phyloP scores from a whole-genome alignment of 2,113 vertebrate species.

The Onychostoma macrolepis region DNA sequence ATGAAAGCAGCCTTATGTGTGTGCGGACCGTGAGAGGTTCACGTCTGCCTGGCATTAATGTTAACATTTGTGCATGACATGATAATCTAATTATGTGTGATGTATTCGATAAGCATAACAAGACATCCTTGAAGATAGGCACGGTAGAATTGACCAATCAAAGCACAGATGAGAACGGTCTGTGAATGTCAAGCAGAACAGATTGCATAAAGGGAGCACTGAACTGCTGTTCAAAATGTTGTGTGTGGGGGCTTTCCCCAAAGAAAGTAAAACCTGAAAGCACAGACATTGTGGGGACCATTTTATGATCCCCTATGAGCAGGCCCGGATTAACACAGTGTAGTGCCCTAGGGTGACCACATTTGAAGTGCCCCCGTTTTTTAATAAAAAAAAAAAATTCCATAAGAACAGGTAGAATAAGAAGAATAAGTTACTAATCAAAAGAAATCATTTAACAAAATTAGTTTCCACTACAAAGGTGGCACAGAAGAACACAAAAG shows the following conservation, averaged over 20 bases:
- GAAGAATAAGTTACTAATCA: no score
- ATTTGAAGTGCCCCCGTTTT: no score
- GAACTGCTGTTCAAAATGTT: not conserved
- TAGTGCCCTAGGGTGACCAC: no score
- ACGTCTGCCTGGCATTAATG: slow-evolving; percentile 6
- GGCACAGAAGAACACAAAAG: no score
- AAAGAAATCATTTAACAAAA: no score
- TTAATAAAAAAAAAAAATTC: no score
- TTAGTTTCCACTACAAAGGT: no score
- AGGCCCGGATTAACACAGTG: no score
- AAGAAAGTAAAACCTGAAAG: not conserved
- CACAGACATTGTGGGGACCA: not conserved
- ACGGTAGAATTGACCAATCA: slow-evolving; percentile 12
- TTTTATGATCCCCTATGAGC: not conserved
- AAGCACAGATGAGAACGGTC: not conserved
- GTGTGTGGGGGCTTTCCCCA: not conserved
- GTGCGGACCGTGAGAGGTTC: slow-evolving; percentile 1
- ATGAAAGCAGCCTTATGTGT: slow-evolving; percentile 13
- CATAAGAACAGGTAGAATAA: no score
- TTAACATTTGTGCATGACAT: slow-evolving; percentile 39
- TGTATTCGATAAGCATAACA: slow-evolving; percentile 26
- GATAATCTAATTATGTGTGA: slow-evolving; percentile 37
- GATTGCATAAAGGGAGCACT: slow-evolving; percentile 12
- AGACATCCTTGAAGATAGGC: slow-evolving; percentile 22
- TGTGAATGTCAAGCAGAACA: slow-evolving; percentile 40